Base-by-base conservation (phyloP, 2,888 invertebrate genomes). In the Mactromeris polynyma region DNA sequence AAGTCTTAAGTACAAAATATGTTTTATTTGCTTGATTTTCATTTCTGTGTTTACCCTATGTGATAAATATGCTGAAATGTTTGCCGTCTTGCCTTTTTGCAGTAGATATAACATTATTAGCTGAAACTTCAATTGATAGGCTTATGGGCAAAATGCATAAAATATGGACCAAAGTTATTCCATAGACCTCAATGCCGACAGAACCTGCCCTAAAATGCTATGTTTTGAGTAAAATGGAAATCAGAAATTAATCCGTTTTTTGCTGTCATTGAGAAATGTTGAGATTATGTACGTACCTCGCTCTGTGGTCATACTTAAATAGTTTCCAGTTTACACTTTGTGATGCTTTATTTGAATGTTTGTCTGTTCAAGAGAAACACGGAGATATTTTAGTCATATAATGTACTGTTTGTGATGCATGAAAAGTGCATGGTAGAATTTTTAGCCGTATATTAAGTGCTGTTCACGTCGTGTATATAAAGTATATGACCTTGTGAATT, bases 81-180 rank as follows among this genome's bases (percentile, higher is more conserved):
- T 73, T 73, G 36, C 36, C 33, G 36, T 73, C 73, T 73, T 36
- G 17, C 73, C 73, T 73, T 73, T 73, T 73, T 73, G n/a, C 73
- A 73, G 33, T 26, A 7, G 14, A 11, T 14, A 17, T 7, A 73
- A 73, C 73, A 73, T 33, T 26, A 73, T 73, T 73, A 73, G 73
- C 17, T 73, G 36, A 73, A 73, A 69, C 33, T 83, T 83, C 73
- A 73, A 83, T 83, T 58, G 73, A 83, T 33, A 46, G 40, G 21
- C 42, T 83, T 17, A 33, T 14, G 31, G 26, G 42, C 42, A 73
- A 83, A 83, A 69, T 83, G 83, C 83, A 83, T 83, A 46, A 83
- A 83, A 83, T 83, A 42, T 83, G 83, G 83, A 83, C 83, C 83
- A 83, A 83, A 83, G 83, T 83, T 73, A 40, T 46, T 33, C 46